Evolutionary conservation across 2,113 vertebrate genomes (phyloP).

Genomic region (Pseudonaja textilis): DNA sequence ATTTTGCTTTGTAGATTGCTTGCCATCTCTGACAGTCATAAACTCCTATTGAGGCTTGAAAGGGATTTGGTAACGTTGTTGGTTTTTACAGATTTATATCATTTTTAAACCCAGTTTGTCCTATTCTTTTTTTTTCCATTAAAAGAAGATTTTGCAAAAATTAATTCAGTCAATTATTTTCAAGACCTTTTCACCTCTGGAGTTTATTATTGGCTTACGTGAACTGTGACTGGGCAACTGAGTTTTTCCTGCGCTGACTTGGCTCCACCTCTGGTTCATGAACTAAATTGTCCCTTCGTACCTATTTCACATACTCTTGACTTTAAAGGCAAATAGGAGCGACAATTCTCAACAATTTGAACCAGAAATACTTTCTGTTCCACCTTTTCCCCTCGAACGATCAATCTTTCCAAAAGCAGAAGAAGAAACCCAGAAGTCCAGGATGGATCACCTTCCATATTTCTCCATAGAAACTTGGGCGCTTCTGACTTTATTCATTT

Average conservation of each 20-base stretch:
- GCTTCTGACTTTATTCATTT: neutral
- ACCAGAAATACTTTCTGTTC: neutral
- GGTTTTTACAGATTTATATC: neutral
- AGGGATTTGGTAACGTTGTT: neutral
- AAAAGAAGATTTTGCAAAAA: neutral
- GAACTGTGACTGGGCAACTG: neutral
- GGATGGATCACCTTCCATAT: conserved; percentile 47
- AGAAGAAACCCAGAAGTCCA: accelerated
- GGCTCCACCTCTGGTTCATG: neutral
- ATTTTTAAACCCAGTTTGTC: neutral
- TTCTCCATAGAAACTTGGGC: conserved; percentile 54
- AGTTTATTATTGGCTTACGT: neutral
- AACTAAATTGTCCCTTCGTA: neutral
- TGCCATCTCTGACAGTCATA: neutral
- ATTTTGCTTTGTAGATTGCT: neutral
- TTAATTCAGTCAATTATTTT: neutral
- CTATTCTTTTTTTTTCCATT: neutral
- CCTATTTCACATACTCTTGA: neutral
- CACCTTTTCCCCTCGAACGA: neutral
- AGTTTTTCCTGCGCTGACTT: neutral
- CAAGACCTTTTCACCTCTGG: neutral
- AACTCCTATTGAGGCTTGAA: neutral
- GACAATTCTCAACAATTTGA: neutral
- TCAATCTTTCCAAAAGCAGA: neutral
- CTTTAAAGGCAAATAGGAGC: neutral